Evolutionary conservation across 1,140 invertebrate genomes (phyloP), one percentile per base, ranked within the genome.

Genomic region (Caenorhabditis inopinata): DNA sequence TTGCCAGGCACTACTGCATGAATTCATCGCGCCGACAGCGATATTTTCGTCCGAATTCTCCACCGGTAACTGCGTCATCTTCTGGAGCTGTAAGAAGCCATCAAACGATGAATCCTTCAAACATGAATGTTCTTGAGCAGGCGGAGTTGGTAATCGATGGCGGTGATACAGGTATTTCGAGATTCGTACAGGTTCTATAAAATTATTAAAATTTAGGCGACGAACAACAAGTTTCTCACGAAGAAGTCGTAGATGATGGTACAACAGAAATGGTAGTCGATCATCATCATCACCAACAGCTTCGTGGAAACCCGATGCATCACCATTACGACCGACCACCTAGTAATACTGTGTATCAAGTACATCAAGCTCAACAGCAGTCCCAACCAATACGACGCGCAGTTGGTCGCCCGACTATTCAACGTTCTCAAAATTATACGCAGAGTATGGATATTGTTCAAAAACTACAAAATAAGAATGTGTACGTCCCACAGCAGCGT

Each of bases 71-170:
- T 6, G 7, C 58, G 23, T 68, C 58, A 21, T 38, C 58, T 16
- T 6, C 32, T 21, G 58, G 58, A 68, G 32, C 32, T 0, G 58
- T 29, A 1, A 18, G 3, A 5, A 42, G n/a, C 12, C 58, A 68
- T 21, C 58, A 25, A 11, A 16, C n/a, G 16, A 68, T 68, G 58
- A 58, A 58, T 58, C 14, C 51, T 16, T 58, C 51, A 12, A 58
- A 58, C n/a, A 23, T 58, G 18, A 68, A 68, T n/a, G 58, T 68
- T 42, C n/a, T 68, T 9, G 58, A 68, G 27, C 58, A 68, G n/a
- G 58, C 58, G 12, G 58, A 68, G n/a, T n/a, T 68, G 12, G 58
- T 68, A 6, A 68, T 68, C n/a, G 58, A 68, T 68, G 58, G 58
- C n/a, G 58, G 58, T 68, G 25, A 68, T 18, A 7, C 12, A 58